A percentile compares a stretch with the other conserved stretches of the same genome.
Evolutionary conservation across 2,113 vertebrate species (phyloP).

Genomic region (Mystacornis crossleyi): DNA sequence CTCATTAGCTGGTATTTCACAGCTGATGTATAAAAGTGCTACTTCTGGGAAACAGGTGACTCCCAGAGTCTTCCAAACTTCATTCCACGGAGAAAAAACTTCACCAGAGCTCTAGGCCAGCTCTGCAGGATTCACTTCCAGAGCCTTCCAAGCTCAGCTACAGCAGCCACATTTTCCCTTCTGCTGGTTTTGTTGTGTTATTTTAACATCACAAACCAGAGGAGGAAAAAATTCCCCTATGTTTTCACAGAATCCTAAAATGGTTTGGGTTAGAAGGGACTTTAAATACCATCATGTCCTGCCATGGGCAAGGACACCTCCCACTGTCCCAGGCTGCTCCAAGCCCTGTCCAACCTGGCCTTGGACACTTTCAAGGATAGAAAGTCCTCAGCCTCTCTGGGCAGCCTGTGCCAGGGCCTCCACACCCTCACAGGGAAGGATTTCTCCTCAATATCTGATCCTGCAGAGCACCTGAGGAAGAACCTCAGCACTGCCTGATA

Average conservation of each 20-base stretch:
- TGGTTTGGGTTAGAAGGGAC: background rate
- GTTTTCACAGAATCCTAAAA: background rate
- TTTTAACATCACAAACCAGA: background rate
- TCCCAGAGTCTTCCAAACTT: background rate
- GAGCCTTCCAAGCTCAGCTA: background rate
- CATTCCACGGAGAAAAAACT: background rate
- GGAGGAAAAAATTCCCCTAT: fast-evolving
- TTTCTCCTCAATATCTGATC: background rate
- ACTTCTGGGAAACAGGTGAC: background rate
- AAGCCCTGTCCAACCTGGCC: background rate
- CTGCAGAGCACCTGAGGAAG: background rate
- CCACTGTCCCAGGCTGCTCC: background rate
- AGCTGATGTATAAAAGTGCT: background rate
- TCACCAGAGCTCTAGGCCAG: background rate
- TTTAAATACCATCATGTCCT: fast-evolving
- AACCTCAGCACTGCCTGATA: background rate
- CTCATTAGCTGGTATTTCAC: background rate
- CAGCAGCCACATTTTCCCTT: background rate
- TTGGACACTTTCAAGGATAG: background rate
- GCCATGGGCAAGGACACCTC: background rate
- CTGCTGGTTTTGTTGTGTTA: background rate
- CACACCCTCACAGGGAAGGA: background rate
- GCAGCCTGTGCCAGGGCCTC: background rate
- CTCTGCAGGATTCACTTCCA: background rate
- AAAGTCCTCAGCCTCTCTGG: background rate